Base-by-base conservation (phyloP, 1,140 invertebrate species). In the Cherax quadricarinatus region DNA sequence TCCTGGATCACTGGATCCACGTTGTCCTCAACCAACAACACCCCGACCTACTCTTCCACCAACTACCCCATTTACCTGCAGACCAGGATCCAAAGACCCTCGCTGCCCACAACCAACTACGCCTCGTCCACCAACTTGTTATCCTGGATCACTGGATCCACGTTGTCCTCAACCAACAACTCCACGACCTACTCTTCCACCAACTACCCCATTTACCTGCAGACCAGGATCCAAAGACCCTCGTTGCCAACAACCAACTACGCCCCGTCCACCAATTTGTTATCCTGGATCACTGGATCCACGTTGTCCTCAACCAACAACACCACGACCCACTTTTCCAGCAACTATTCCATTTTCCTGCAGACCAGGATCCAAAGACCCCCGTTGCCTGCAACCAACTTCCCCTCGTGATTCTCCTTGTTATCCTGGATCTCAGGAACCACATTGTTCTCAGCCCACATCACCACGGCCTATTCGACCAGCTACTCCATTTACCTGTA, bases 391-490 rank as follows among this genome's bases (percentile, higher is more conserved):
- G 1, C 73, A 78, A n/a, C 84, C 73, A 66, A 66, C 62, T 12
- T 62, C 60, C 30, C 60, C 84, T 5, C 57, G 84, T 78, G 49
- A 70, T 75, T 51, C 57, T 6, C 24, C 41, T 16, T 57, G 53
- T 30, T n/a, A 21, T 30, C 91, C 89, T 21, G 79, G 78, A 16
- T 89, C 93, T 24, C 83, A 78, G n/a, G 66, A 51, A 41, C 92
- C 92, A 70, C 21, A 79, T 53, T 86, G 80, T 92, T 94, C 82
- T 88, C 94, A 94, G 2, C 94, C 94, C 14, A 93, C 94, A n/a
- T 53, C 75, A 70, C 90, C 92, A 85, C 85, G 92, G n/a, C 89
- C 94, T 53, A 88, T 88, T 41, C 66, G 70, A 87, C 48, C n/a
- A 66, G 16, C 18, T 48, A 24, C 86, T 10, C 80, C 80, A 82